Base-by-base conservation (phyloP, 2,797 vertebrate genomes). In the Myioborus melanocephalus region DNA sequence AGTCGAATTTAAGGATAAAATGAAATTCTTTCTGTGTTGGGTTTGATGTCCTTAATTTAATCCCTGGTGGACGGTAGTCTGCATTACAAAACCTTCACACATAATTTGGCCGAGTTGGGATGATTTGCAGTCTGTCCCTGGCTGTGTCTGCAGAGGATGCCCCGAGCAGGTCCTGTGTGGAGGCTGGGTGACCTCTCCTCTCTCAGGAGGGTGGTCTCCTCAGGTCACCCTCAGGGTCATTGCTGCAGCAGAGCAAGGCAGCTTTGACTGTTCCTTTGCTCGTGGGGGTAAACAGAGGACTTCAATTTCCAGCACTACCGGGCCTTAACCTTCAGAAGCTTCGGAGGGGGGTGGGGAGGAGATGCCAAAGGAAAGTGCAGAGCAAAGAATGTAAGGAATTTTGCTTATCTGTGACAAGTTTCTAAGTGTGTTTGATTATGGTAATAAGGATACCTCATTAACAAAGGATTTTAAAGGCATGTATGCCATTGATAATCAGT, bases 41-140 rank as follows among this genome's bases (percentile, higher is more conserved):
- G 89, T 97, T 96, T 96, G 95, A 95, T 96, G 95, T 95, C 90
- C 89, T 70, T 96, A 96, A 96, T 96, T 95, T 95, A 96, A 94
- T 96, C 94, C 94, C 95, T 91, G 63, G 92, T 95, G 96, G 96
- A 95, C 61, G 57, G 93, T 56, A 90, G 94, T 75, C 94, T 90
- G 95, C 94, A 77, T 95, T 96, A 96, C 94, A 93, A 95, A 96
- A 82, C 96, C 96, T 96, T 96, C 95, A 96, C 95, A 95, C 92
- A 91, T 94, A 96, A 96, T 96, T 94, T 90, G 96, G 92, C 87
- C 71, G 73, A 91, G 92, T 94, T 91, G 68, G 91, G 95, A 77
- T 96, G 95, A 96, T 94, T 96, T 97, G 95, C 89, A 84, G 6
- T 76, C 85, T 92, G 59, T 94, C 34, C 41, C 68, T 71, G 6